These are phyloP conservation scores for Hirtodrosophila trivittata DNA, from an alignment of 2,888 invertebrate genomes.

Conservation along the genomic window DNA sequence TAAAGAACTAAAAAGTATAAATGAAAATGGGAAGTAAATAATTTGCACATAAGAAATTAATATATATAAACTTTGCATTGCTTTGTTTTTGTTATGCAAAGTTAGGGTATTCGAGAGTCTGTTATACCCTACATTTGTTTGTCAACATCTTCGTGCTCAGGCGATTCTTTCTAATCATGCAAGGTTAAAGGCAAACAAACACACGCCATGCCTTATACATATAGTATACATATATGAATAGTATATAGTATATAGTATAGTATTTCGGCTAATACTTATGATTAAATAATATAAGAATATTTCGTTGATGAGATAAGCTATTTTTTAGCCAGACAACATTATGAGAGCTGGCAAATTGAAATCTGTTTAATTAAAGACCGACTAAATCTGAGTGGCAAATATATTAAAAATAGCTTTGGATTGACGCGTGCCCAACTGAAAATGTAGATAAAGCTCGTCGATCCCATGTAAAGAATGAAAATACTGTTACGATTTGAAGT, in stretches of 20 bases:
- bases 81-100: too few species aligned
- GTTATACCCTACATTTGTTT: not conserved
- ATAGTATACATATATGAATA: too few species aligned
- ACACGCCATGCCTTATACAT: slow-evolving; percentile 20
- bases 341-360: slow-evolving; percentile 27
- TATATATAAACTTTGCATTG: too few species aligned
- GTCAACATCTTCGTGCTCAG: slow-evolving; percentile 29
- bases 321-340: slow-evolving; percentile 22
- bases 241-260: not conserved
- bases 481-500: slow-evolving; percentile 1
- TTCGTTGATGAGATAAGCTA: slow-evolving; percentile 66
- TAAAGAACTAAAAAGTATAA: not conserved
- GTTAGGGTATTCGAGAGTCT: slow-evolving; percentile 15
- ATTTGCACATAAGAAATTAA: too few species aligned
- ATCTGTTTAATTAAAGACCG: slow-evolving; percentile 46
- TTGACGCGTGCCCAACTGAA: slow-evolving; percentile 9
- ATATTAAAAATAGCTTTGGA: not conserved
- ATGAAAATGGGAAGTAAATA: too few species aligned
- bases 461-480: not conserved
- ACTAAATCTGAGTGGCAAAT: slow-evolving; percentile 1
- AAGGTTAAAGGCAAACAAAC: slow-evolving; percentile 60
- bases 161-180: slow-evolving; percentile 15
- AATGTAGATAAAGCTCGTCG: slow-evolving; percentile 3
- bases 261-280: slow-evolving; percentile 26
- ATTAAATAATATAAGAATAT: slow-evolving; percentile 52